Conservation (phyloP, 2,113 vertebrate species). For the Neogale vison region DNA sequence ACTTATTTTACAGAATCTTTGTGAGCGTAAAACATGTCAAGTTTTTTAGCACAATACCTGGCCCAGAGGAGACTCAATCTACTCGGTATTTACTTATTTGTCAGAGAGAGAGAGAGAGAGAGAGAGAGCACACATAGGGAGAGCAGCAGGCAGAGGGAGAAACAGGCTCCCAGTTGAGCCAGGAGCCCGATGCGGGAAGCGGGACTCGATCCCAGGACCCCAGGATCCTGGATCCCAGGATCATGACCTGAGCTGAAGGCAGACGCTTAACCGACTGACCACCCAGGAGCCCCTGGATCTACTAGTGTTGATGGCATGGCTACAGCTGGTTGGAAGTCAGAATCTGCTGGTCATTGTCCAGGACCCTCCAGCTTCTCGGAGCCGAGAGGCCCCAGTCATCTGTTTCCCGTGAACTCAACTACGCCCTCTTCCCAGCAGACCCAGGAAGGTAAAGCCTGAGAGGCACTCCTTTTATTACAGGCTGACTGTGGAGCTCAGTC, state of each 20-base stretch:
- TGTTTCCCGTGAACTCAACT: background rate
- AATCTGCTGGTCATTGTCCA: background rate
- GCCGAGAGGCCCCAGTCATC: background rate
- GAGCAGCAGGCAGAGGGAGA: too few relatives aligned
- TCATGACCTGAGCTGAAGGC: too few relatives aligned
- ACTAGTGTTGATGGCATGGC: background rate
- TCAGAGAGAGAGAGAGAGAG: too few relatives aligned
- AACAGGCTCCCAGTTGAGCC: too few relatives aligned
- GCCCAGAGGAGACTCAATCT: background rate
- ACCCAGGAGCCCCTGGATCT: background rate
- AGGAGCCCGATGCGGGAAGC: too few relatives aligned
- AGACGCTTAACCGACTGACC: too few relatives aligned
- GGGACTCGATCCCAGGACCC: too few relatives aligned
- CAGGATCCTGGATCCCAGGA: too few relatives aligned
- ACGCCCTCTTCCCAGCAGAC: background rate
- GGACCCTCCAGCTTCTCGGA: background rate
- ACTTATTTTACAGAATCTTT: background rate
- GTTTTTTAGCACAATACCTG: background rate
- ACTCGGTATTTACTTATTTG: background rate
- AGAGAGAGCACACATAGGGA: too few relatives aligned
- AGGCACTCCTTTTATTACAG: slow-evolving; percentile 42
- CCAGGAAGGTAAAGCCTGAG: background rate
- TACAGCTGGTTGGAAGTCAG: background rate
- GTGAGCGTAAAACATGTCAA: background rate
- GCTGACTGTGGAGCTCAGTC: slow-evolving; percentile 33